Evolutionary conservation across 2,113 vertebrate species (phyloP).

Genomic region (Triplophysa dalaica): DNA sequence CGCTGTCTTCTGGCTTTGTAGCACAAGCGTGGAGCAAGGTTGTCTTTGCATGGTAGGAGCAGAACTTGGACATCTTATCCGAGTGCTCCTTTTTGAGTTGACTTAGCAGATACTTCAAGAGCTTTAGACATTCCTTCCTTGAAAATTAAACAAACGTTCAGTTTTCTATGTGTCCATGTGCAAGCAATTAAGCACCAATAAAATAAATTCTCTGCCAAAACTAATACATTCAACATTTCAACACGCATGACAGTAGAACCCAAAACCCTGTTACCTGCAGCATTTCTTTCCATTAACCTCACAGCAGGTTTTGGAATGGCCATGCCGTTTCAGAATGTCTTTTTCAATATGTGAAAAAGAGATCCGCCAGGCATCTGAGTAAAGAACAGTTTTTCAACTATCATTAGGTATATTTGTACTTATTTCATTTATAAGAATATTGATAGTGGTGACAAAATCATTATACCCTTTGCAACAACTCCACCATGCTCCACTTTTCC

Average conservation of each 20-base stretch:
- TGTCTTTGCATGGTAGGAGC: slow-evolving; percentile 84
- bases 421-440: neutral
- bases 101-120: slow-evolving; percentile 82
- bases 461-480: slow-evolving; percentile 61
- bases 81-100: slow-evolving; percentile 71
- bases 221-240: no score
- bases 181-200: neutral
- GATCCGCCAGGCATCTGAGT: slow-evolving; percentile 71
- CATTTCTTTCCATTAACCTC: slow-evolving; percentile 60
- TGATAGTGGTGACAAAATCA: neutral
- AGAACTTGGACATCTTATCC: slow-evolving; percentile 73
- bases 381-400: neutral
- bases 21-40: slow-evolving; percentile 76
- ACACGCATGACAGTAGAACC: neutral
- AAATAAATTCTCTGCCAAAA: neutral
- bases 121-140: slow-evolving; percentile 85
- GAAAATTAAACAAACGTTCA: slow-evolving; percentile 14
- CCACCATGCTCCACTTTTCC: slow-evolving; percentile 59
- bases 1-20: slow-evolving; percentile 61
- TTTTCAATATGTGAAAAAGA: slow-evolving; percentile 81
- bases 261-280: slow-evolving; percentile 70
- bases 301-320: slow-evolving; percentile 76
- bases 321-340: slow-evolving; percentile 74
- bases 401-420: no score
- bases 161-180: neutral